A percentile compares a stretch with the other conserved stretches of the same genome.
These are phyloP conservation scores for Schizothorax lantsangensis DNA, from an alignment of 2,797 vertebrate species.

Conservation along the genomic window DNA sequence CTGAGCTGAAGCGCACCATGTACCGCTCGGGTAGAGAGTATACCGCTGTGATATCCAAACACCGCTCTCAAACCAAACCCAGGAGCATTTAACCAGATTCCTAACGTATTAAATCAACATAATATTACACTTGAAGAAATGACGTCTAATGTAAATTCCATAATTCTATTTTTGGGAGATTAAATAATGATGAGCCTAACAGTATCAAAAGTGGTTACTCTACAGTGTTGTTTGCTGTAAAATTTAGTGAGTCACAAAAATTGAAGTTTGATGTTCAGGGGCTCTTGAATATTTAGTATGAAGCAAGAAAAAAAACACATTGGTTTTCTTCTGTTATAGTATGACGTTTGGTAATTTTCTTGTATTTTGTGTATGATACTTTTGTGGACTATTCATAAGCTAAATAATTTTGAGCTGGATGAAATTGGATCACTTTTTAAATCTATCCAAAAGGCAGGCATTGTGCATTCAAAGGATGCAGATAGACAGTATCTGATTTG, in stretches of 20 bases:
- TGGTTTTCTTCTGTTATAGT: neutral
- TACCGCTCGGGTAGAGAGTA: constrained; percentile 84
- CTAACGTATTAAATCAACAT: neutral
- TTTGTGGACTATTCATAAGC: neutral
- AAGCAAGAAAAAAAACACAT: neutral
- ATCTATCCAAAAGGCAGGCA: neutral
- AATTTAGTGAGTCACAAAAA: neutral
- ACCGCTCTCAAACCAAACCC: constrained; percentile 48
- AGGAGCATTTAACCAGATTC: neutral
- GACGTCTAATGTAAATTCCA: neutral
- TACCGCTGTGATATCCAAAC: constrained; percentile 76
- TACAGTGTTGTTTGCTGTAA: neutral
- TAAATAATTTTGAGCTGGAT: neutral
- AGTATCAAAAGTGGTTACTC: neutral
- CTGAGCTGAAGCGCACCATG: constrained; percentile 69
- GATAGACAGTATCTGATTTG: neutral
- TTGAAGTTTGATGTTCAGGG: neutral
- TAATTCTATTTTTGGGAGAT: neutral
- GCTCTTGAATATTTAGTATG: neutral
- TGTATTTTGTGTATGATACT: neutral
- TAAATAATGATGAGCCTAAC: neutral
- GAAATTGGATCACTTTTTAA: neutral
- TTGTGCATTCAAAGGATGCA: neutral
- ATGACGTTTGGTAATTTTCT: neutral
- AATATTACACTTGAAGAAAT: neutral